These are phyloP conservation scores for Gymnothorax reevesii DNA, from an alignment of 2,797 vertebrate species.

Conservation along the genomic window DNA sequence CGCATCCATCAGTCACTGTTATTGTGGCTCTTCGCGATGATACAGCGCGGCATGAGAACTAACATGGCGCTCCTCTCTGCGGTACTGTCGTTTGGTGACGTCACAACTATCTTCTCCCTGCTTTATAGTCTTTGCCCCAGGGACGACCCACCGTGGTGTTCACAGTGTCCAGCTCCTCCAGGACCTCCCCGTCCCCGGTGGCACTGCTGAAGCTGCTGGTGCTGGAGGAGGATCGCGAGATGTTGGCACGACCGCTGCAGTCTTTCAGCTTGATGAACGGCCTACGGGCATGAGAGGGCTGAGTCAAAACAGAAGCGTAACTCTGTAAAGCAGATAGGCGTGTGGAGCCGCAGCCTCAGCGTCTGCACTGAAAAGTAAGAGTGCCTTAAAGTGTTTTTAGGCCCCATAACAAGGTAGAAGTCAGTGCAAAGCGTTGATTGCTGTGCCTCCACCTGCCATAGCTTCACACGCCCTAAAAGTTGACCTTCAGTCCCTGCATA, in stretches of 20 bases:
- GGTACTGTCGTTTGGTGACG: not conserved
- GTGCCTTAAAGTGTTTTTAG: too few species aligned
- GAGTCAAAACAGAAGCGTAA: not conserved
- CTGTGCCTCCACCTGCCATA: too few species aligned
- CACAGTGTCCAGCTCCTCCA: conserved; percentile 89
- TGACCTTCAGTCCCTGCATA: too few species aligned
- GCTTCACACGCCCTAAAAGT: too few species aligned
- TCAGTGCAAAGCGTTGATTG: too few species aligned
- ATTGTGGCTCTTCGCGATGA: not conserved
- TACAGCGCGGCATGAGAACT: not conserved
- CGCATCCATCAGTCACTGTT: not conserved
- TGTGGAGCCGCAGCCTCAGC: too few species aligned
- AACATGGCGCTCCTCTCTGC: not conserved
- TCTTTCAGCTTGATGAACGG: conserved; percentile 89
- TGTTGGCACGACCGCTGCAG: conserved; percentile 78
- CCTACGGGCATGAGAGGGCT: conserved; percentile 59
- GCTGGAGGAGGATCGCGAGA: conserved; percentile 94
- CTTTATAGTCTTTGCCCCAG: not conserved
- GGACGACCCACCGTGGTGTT: conserved; percentile 27
- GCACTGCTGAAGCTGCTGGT: conserved; percentile 98
- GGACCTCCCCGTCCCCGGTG: conserved; percentile 85
- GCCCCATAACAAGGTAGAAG: too few species aligned
- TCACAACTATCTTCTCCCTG: not conserved
- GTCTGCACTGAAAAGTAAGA: not conserved
- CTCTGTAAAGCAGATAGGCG: too few species aligned